A percentile compares a stretch with the other conserved stretches of the same genome.
Evolutionary conservation across 2,113 vertebrate genomes (phyloP).

Genomic region (Oreotragus oreotragus): DNA sequence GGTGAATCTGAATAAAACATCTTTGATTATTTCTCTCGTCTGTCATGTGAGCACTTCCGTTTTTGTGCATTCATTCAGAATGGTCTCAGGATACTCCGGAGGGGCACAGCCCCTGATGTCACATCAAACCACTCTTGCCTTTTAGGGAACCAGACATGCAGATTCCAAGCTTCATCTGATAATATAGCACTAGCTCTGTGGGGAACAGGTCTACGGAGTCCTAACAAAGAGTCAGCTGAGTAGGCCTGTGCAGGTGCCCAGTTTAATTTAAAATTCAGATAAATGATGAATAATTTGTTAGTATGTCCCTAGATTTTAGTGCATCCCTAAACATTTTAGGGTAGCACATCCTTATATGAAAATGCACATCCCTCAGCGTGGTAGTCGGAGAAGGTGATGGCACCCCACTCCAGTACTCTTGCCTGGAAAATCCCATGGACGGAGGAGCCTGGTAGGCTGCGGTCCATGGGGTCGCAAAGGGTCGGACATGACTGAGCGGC

Average conservation of each 20-base stretch:
- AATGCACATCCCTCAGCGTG: too few relatives aligned
- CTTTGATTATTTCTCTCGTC: background rate
- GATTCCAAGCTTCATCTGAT: background rate
- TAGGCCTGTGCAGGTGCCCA: background rate
- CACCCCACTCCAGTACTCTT: too few relatives aligned
- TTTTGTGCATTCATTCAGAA: background rate
- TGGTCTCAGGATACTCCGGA: background rate
- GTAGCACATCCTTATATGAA: too few relatives aligned
- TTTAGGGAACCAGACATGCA: background rate
- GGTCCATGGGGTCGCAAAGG: too few relatives aligned
- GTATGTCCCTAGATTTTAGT: background rate
- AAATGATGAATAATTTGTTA: background rate
- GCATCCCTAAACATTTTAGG: too few relatives aligned
- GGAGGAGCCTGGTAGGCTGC: too few relatives aligned
- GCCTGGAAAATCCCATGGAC: too few relatives aligned
- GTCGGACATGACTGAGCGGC: too few relatives aligned
- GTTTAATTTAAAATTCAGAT: constrained; percentile 25
- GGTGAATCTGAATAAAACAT: background rate
- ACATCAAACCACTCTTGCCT: background rate
- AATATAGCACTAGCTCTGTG: background rate
- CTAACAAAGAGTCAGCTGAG: background rate
- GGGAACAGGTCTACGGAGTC: background rate
- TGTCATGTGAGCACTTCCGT: background rate
- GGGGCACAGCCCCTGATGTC: background rate
- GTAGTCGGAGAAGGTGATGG: too few relatives aligned